phyloP scores from a whole-genome alignment of 2,113 vertebrate species.

The Grantiella picta region DNA sequence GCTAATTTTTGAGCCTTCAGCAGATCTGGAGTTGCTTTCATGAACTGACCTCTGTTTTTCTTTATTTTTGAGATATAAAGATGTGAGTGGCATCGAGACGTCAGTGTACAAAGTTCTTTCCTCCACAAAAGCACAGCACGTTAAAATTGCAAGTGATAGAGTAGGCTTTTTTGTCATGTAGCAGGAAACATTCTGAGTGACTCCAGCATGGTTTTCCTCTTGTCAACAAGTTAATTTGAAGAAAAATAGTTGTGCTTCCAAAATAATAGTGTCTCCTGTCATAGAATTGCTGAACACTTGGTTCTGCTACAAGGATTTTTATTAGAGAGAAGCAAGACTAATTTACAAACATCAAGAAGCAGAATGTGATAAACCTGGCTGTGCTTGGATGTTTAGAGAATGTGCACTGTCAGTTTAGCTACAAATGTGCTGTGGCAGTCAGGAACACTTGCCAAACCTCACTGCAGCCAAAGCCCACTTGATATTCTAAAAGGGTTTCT shows the following conservation, averaged over 20 bases:
- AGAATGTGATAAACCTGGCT: background rate
- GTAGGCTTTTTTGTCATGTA: background rate
- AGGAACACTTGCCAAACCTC: background rate
- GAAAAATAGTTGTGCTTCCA: conserved; percentile 18
- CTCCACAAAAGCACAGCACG: background rate
- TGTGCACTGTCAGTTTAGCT: background rate
- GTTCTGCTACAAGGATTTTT: conserved; percentile 47
- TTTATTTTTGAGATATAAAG: background rate
- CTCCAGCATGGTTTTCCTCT: conserved; percentile 16
- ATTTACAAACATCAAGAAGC: conserved; percentile 30
- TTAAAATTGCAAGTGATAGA: background rate
- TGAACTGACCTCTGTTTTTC: background rate
- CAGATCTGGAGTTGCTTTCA: background rate
- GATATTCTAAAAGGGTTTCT: background rate
- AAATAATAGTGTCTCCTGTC: conserved; percentile 22
- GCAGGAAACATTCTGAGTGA: background rate
- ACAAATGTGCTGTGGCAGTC: conserved; percentile 1
- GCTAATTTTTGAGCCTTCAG: background rate
- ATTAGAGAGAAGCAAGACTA: conserved; percentile 35
- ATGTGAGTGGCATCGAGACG: background rate
- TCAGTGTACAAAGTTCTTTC: background rate
- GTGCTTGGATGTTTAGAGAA: background rate
- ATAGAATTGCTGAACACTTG: conserved; percentile 16
- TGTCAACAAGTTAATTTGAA: conserved; percentile 43
- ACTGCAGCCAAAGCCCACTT: background rate